Base-by-base conservation (phyloP, 1,140 invertebrate species). In the Pseudomyrmex gracilis region DNA sequence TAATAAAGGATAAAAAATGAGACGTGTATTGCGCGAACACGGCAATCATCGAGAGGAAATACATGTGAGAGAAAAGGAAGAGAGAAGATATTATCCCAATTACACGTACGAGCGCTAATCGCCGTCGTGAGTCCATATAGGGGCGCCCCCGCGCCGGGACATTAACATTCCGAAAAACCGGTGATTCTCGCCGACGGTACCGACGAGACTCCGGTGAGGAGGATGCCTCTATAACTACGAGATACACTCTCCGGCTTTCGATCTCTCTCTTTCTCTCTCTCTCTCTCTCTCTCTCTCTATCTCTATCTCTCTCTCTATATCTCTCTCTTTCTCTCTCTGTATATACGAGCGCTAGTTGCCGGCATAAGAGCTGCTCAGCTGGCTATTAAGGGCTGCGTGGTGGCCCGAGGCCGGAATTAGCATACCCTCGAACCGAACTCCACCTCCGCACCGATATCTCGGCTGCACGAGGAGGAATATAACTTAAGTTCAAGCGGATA, bases 341-440 rank as follows among this genome's bases (percentile, higher is more conserved):
- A 78, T 83, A 85, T 83, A 88, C 86, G 91, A 91, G 87, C 86
- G 88, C 92, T 92, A 92, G 87, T 93, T 91, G 92, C 90, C 87
- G 90, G 90, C 89, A 92, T 91, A 92, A 92, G 91, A 89, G 89
- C 85, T 83, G 91, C 91, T 94, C 90, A 93, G 92, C 92, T 93
- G 92, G 90, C 93, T 93, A 93, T 94, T 94, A 94, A 94, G 93
- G 93, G 93, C 93, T 94, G 93, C 93, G 93, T 94, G 93, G 93
- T 94, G 91, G 93, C 93, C 93, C 76, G 80, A 90, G 93, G 93
- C 93, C 90, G 91, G 91, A 93, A 94, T 94, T 94, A 94, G 93
- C 93, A 94, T 94, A 94, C 91, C 93, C 93, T 93, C 89, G 89
- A 90, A 89, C 92, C 89, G 90, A 89, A 93, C 93, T 94, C 93